Base-by-base conservation (phyloP, 2,888 invertebrate species). In the Drosophila vallismaia region DNA sequence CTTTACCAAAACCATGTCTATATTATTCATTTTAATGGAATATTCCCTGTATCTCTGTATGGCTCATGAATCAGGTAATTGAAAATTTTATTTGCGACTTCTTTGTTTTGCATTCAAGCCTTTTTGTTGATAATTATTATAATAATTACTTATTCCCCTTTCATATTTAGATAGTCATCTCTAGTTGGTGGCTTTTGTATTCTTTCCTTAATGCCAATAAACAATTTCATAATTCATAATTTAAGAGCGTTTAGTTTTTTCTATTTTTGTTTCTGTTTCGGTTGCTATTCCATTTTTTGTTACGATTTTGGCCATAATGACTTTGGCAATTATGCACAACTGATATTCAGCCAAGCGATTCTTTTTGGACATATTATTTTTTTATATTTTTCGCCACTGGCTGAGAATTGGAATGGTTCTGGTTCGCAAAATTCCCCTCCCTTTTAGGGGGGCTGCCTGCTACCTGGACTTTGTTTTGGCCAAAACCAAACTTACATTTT, bases 311-410 rank as follows among this genome's bases (percentile, higher is more conserved):
- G 67, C 67, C 67, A 38, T 66, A 84, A 84, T 85, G 74, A 60
- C 73, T 87, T 82, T 77, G 72, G 71, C 77, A 76, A 84, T 84
- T 84, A 87, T 85, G 77, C 76, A 68, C 72, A 85, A 76, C 72
- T 76, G 83, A 85, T 85, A 87, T 55, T 79, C 84, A 85, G 31
- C 84, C 70, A 86, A 86, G 80, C 87, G 83, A 24, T 70, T 63
- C 77, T 75, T 78, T 36, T 79, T 79, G 72, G 76, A 68, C 70
- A 79, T 71, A 74, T 38, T 36, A 33, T 14, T 12, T 7, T 24
- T 5, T 19, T 50, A 38, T n/a, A 29, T 68, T 44, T 24, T 60
- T 46, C 38, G 29, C 36, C 26, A 19, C 24, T 68, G 54, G 49
- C 64, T 73, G 58, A 44, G 55, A 51, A 48, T 38, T 46, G 71